Evolutionary conservation across 2,888 invertebrate species (phyloP).

Genomic region (Prenolepis imparis): DNA sequence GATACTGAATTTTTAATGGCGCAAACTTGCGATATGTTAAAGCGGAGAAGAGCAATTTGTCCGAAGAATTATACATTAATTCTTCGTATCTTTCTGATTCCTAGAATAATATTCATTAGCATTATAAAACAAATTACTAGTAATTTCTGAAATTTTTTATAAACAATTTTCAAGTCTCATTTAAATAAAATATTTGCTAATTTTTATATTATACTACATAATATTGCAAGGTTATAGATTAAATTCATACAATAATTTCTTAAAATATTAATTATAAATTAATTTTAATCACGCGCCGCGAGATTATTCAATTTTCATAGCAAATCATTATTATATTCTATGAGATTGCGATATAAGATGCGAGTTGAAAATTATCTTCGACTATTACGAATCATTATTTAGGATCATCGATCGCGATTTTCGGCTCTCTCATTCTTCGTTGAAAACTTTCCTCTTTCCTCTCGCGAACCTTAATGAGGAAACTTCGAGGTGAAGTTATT

Average conservation of each 20-base stretch:
- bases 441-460: conserved; percentile 58
- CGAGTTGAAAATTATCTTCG: conserved; percentile 26
- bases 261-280: neutral
- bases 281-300: neutral
- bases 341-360: neutral
- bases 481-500: conserved; percentile 66
- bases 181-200: neutral
- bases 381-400: conserved; percentile 56
- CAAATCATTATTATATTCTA: neutral
- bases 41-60: neutral
- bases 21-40: neutral
- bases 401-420: conserved; percentile 62
- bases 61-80: neutral
- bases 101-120: neutral
- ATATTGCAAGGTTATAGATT: neutral
- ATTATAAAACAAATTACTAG: neutral
- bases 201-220: neutral
- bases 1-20: conserved; percentile 36
- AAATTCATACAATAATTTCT: neutral
- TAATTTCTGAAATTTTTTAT: neutral
- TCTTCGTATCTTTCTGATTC: neutral
- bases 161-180: neutral
- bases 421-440: conserved; percentile 39
- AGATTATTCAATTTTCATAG: neutral
- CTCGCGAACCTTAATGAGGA: conserved; percentile 69